Conservation (phyloP, 2,888 invertebrate genomes). For the Taphrorychus bicolor region DNA sequence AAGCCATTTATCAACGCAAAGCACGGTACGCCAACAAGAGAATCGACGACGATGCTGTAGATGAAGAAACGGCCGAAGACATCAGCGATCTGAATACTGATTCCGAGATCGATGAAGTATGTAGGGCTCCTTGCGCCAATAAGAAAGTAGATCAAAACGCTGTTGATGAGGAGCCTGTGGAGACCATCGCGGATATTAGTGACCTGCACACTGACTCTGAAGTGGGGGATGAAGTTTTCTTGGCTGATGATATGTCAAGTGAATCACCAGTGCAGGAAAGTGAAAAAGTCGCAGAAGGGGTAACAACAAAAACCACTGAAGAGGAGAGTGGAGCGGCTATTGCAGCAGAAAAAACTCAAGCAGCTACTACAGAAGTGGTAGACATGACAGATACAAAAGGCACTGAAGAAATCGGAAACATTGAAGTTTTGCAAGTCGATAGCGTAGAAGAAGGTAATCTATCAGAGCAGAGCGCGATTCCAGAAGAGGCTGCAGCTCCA, state of each 20-base stretch:
- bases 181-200: slow-evolving; percentile 30
- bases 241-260: background rate
- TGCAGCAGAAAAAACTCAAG: too few relatives aligned
- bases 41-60: background rate
- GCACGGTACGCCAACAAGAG: slow-evolving; percentile 13
- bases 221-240: slow-evolving; percentile 2
- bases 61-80: slow-evolving; percentile 30
- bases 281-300: too few relatives aligned
- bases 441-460: too few relatives aligned
- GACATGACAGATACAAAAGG: too few relatives aligned
- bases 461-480: too few relatives aligned
- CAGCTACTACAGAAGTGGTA: too few relatives aligned
- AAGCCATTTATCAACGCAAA: slow-evolving; percentile 28
- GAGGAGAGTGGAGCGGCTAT: too few relatives aligned
- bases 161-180: slow-evolving; percentile 14
- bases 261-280: background rate
- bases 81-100: slow-evolving; percentile 35
- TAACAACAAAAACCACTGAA: too few relatives aligned
- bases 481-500: too few relatives aligned
- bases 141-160: slow-evolving; percentile 5
- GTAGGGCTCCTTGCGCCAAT: slow-evolving; percentile 15
- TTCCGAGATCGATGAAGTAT: slow-evolving; percentile 26
- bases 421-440: too few relatives aligned
- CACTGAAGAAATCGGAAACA: too few relatives aligned
- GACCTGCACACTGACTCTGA: slow-evolving; percentile 35